A percentile compares a stretch with the other conserved stretches of the same genome.
phyloP scores from a whole-genome alignment of 2,797 vertebrate genomes.

The Gallirallus australis region DNA sequence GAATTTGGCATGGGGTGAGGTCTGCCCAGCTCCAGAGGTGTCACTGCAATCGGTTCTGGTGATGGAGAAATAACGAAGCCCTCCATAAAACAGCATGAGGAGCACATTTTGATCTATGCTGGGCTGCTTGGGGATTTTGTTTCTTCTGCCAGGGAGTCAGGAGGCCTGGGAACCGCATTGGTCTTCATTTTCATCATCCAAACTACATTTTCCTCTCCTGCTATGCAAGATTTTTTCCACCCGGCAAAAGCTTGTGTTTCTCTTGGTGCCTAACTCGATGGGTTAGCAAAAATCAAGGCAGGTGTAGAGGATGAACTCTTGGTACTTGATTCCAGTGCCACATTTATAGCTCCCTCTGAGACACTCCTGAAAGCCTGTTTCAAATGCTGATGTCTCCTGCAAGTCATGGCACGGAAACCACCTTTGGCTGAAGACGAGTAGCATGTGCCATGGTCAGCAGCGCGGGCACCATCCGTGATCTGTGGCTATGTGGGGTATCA shows the following conservation, averaged over 20 bases:
- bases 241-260: neutral
- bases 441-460: neutral
- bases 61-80: conserved; percentile 63
- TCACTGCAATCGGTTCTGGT: conserved; percentile 74
- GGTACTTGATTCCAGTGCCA: neutral
- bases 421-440: neutral
- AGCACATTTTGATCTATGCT: neutral
- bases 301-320: conserved; percentile 6
- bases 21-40: conserved; percentile 80
- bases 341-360: neutral
- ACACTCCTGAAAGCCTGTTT: neutral
- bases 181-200: neutral
- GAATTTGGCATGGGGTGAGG: conserved; percentile 75
- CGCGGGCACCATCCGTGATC: neutral
- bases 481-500: neutral
- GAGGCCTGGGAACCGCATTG: conserved; percentile 27
- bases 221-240: conserved; percentile 3
- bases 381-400: neutral
- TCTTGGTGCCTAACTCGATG: neutral
- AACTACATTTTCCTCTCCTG: conserved; percentile 8
- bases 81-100: conserved; percentile 38
- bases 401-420: neutral
- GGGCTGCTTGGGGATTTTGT: conserved; percentile 7
- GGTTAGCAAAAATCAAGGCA: conserved; percentile 28
- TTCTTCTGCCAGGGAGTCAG: conserved; percentile 36